These are phyloP conservation scores for Latrodectus elegans DNA, from an alignment of 2,888 invertebrate genomes.

Conservation along the genomic window DNA sequence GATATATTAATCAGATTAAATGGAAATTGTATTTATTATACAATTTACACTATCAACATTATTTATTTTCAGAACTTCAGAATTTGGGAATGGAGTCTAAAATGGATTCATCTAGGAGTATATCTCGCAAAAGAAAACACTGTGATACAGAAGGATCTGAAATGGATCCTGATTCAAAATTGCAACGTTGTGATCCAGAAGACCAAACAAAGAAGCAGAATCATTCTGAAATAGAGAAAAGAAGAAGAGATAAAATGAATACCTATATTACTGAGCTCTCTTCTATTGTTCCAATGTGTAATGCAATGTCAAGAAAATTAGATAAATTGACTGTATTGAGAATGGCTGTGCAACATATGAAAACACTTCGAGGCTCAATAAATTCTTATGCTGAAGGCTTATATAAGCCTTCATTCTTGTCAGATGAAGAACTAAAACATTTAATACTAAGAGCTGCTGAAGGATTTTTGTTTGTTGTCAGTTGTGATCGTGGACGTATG, in stretches of 20 bases:
- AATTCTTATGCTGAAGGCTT: constrained; percentile 84
- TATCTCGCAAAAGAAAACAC: constrained; percentile 51
- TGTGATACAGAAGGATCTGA: constrained; percentile 36
- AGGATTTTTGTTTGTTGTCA: constrained; percentile 92
- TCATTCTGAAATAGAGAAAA: constrained; percentile 96
- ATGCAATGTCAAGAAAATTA: constrained; percentile 91
- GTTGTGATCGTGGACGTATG: constrained; percentile 92
- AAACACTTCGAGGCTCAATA: constrained; percentile 83
- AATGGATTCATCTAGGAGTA: constrained; percentile 29
- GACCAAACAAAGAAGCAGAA: constrained; percentile 82
- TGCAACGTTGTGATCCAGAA: constrained; percentile 35
- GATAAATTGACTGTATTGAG: constrained; percentile 92
- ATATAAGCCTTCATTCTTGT: constrained; percentile 86
- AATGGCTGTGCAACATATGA: constrained; percentile 95
- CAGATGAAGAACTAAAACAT: constrained; percentile 90
- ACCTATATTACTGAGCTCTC: constrained; percentile 93
- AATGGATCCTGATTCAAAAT: constrained; percentile 44
- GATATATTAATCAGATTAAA: too few species aligned
- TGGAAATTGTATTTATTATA: too few species aligned
- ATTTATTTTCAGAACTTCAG: not conserved
- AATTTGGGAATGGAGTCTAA: constrained; percentile 17
- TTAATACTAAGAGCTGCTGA: constrained; percentile 90
- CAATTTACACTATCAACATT: too few species aligned
- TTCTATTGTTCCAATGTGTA: constrained; percentile 94
- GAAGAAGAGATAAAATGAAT: constrained; percentile 96